Evolutionary conservation across 2,113 vertebrate genomes (phyloP), one percentile per base, ranked within the genome.

Genomic region (Donacobius atricapilla): DNA sequence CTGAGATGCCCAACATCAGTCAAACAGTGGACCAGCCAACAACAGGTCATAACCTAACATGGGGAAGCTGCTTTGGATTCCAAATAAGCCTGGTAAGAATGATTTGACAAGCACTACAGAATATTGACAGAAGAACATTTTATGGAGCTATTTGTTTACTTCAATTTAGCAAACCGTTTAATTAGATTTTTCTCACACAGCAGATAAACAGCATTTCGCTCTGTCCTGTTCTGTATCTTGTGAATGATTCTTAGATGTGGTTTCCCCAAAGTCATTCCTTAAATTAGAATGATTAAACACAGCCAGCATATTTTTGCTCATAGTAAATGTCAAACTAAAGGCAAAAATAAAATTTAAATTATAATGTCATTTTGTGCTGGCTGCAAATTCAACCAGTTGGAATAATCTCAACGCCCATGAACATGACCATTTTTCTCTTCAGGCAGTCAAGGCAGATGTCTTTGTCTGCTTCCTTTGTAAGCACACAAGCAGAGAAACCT

Each of bases 151-250:
- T 93, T 92, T 80, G 66, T 90, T 94, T 95, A 82, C 37, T 85
- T 91, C 80, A 94, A 85, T 90, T 20, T 28, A 96, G 79, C 47
- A 95, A 96, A 73, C 2, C 37, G 18, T 71, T 96, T 94, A 93
- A 94, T 92, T 95, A 87, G 71, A 92, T 96, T 95, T 95, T 94
- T 85, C 88, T 96, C 80, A 81, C 91, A 72, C 48, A 84, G 68
- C 93, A 95, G 64, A 93, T 64, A 89, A 94, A 90, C 45, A 90
- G 2, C 37, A n/a, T 83, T 93, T 94, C 0, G 0, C 44, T 83
- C 53, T 75, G 58, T 86, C 42, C 50, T 91, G 28, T 80, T 93
- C 68, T 64, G 42, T 93, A 92, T 77, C 68, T 93, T 83, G 60
- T 64, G 83, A 92, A 86, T 68, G 65, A 89, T 81, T 86, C 86